These are phyloP conservation scores for Lasioglossum figueresi DNA, from an alignment of 2,888 invertebrate genomes.

Conservation along the genomic window DNA sequence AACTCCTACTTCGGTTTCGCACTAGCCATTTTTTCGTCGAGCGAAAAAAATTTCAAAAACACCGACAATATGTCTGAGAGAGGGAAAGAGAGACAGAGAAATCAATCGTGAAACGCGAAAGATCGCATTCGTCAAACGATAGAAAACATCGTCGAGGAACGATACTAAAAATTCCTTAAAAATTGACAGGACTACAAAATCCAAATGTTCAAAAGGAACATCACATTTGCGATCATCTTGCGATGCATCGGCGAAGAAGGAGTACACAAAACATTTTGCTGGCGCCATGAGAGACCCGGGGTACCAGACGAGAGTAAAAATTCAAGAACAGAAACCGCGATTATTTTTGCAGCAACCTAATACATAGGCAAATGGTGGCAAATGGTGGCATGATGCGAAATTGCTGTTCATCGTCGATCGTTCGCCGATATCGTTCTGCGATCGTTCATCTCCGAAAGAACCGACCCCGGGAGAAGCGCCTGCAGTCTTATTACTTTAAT, in stretches of 20 bases:
- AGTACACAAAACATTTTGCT: no score
- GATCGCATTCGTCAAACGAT: not conserved
- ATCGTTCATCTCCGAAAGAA: constrained; percentile 40
- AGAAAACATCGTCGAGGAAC: not conserved
- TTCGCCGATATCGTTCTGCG: constrained; percentile 3
- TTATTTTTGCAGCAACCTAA: not conserved
- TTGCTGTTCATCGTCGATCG: constrained; percentile 21
- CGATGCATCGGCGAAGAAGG: not conserved
- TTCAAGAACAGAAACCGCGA: not conserved
- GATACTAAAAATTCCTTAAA: not conserved
- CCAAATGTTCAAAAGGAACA: not conserved
- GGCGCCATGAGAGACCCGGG: not conserved
- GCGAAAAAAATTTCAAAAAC: not conserved
- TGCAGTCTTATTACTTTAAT: constrained; percentile 58
- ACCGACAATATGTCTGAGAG: not conserved
- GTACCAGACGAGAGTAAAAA: not conserved
- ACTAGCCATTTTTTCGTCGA: not conserved
- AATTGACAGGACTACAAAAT: not conserved
- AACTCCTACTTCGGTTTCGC: not conserved
- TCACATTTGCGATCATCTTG: no score
- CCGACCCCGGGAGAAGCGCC: constrained; percentile 11
- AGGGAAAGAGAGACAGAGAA: not conserved
- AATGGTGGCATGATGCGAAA: not conserved
- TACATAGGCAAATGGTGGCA: not conserved
- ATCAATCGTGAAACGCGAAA: not conserved